Percentiles rank a stretch among this genome's conserved stretches.
These are phyloP conservation scores for Drosophila nannoptera DNA, from an alignment of 1,140 invertebrate genomes.

Conservation along the genomic window DNA sequence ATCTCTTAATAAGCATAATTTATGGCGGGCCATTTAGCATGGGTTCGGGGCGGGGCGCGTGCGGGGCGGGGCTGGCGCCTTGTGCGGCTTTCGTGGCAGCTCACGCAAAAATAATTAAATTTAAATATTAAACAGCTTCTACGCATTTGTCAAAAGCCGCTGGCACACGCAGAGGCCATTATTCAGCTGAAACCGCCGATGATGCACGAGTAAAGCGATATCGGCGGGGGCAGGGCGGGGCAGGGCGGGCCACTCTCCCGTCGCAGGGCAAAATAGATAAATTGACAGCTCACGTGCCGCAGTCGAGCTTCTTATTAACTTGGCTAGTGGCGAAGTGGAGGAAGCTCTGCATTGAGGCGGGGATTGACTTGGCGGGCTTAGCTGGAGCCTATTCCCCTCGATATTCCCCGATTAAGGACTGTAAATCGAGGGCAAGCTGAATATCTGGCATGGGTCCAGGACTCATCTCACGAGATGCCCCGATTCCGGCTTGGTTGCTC, in stretches of 20 bases:
- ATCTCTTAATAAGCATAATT: slow-evolving; percentile 70
- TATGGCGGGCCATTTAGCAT: slow-evolving; percentile 59
- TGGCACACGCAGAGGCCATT: slow-evolving; percentile 58
- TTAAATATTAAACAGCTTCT: slow-evolving; percentile 74
- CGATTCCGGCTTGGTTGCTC: too few species aligned
- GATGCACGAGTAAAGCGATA: slow-evolving; percentile 14
- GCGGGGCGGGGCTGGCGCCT: not conserved
- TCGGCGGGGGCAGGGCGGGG: not conserved
- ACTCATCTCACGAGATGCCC: too few species aligned
- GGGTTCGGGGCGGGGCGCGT: not conserved
- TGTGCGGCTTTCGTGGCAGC: slow-evolving; percentile 9
- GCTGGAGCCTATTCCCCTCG: too few species aligned
- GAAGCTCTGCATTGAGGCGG: not conserved
- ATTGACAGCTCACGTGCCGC: slow-evolving; percentile 53
- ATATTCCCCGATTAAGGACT: too few species aligned
- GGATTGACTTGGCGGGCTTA: not conserved
- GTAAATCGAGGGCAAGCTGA: too few species aligned
- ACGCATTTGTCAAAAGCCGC: slow-evolving; percentile 66
- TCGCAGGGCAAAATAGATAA: slow-evolving; percentile 23
- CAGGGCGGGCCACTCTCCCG: not conserved
- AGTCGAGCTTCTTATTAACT: slow-evolving; percentile 53
- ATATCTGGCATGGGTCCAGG: too few species aligned
- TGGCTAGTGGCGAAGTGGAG: slow-evolving; percentile 10
- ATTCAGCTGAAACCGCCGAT: slow-evolving; percentile 60
- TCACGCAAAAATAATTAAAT: slow-evolving; percentile 74